Evolutionary conservation across 92 coral and sea anemone species (phyloP).

Genomic region (Porites cylindrica): DNA sequence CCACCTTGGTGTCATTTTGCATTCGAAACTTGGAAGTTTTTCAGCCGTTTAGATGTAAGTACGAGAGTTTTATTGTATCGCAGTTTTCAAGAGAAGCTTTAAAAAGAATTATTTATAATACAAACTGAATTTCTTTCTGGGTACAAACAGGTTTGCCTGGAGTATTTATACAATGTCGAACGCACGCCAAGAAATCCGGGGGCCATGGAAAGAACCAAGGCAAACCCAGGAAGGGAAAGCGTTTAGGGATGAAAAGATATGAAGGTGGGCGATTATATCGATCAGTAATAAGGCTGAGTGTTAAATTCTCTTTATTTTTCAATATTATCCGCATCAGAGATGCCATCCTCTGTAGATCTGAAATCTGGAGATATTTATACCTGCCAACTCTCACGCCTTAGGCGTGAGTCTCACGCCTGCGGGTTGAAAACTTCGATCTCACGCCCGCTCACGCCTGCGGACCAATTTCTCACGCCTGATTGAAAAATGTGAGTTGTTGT

Average conservation of each 20-base stretch:
- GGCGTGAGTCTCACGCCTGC: too few relatives aligned
- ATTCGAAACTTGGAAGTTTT: slow-evolving; percentile 27
- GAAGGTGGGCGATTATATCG: slow-evolving; percentile 71
- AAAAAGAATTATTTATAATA: not conserved
- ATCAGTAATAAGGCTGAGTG: not conserved
- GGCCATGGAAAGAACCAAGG: slow-evolving; percentile 98
- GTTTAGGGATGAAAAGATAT: slow-evolving; percentile 88
- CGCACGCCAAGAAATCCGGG: slow-evolving; percentile 90
- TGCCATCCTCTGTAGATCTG: too few relatives aligned
- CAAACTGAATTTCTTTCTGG: too few relatives aligned
- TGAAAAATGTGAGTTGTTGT: too few relatives aligned
- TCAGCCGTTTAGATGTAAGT: slow-evolving; percentile 36
- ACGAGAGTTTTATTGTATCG: not conserved
- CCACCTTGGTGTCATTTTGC: slow-evolving; percentile 22
- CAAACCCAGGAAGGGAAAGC: slow-evolving; percentile 86
- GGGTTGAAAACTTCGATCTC: too few relatives aligned
- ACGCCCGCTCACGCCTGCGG: too few relatives aligned
- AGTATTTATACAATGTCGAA: slow-evolving; percentile 22
- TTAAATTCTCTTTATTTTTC: not conserved
- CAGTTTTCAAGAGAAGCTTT: not conserved
- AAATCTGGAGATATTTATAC: too few relatives aligned
- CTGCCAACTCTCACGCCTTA: too few relatives aligned
- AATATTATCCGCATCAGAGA: not conserved
- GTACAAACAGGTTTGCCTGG: slow-evolving; percentile 16
- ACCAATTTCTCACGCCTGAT: too few relatives aligned